A percentile compares a stretch with the other conserved stretches of the same genome.
Conservation (phyloP, 2,113 vertebrate genomes). For the Urocitellus parryii region DNA sequence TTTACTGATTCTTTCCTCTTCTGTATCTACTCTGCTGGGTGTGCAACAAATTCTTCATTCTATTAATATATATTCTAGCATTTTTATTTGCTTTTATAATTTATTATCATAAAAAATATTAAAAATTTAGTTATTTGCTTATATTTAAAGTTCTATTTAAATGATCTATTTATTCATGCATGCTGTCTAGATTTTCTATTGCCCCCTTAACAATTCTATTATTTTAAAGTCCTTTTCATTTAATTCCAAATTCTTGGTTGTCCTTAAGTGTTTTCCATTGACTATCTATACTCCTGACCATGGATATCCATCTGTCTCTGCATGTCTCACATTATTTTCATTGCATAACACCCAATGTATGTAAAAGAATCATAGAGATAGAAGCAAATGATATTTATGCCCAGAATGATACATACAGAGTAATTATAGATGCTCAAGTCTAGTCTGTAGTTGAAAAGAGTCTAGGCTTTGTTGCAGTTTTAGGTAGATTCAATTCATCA, state of each 20-base stretch:
- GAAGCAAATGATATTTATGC: background rate
- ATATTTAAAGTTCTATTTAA: background rate
- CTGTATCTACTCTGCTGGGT: background rate
- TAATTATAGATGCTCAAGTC: background rate
- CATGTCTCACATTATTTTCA: background rate
- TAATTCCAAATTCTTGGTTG: background rate
- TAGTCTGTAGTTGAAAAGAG: background rate
- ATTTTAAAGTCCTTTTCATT: background rate
- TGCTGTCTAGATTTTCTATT: background rate
- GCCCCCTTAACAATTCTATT: background rate
- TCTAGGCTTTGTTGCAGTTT: background rate
- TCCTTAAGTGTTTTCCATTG: background rate
- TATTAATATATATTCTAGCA: background rate
- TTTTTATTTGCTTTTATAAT: slow-evolving; percentile 7
- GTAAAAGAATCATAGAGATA: background rate
- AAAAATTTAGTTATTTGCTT: too few relatives aligned
- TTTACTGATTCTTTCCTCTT: background rate
- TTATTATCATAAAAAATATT: too few relatives aligned
- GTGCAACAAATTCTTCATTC: background rate
- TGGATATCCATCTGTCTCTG: background rate
- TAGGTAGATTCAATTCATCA: background rate
- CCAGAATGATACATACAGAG: background rate
- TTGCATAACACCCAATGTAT: background rate
- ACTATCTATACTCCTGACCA: background rate
- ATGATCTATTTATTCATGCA: background rate